Conservation (phyloP, 2,113 vertebrate species). For the Cnemophilus loriae region DNA sequence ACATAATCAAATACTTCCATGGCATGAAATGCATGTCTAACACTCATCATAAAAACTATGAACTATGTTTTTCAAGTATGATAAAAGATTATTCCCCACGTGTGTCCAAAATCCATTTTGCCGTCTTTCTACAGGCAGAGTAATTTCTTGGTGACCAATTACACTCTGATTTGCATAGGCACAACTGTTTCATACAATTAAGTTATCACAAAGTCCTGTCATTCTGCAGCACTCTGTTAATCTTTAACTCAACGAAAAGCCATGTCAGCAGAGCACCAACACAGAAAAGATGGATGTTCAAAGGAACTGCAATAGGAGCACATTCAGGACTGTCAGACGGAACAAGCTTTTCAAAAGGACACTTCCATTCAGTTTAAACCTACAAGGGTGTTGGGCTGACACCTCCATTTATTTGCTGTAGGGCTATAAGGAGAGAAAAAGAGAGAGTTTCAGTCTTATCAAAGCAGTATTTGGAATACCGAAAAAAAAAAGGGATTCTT, state of each 20-base stretch:
- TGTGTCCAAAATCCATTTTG: conserved; percentile 37
- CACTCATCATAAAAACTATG: conserved; percentile 40
- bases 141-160: conserved; percentile 36
- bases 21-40: conserved; percentile 46
- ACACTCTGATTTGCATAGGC: conserved; percentile 36
- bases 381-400: conserved; percentile 68
- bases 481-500: background rate
- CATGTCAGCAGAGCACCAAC: conserved; percentile 69
- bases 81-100: conserved; percentile 41
- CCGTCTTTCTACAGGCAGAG: background rate
- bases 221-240: conserved; percentile 61
- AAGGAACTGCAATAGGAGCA: conserved; percentile 64
- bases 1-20: conserved; percentile 56
- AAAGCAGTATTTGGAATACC: conserved; percentile 45
- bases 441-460: conserved; percentile 39
- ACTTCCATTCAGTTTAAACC: conserved; percentile 75
- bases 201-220: conserved; percentile 55
- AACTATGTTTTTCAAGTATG: conserved; percentile 47
- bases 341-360: conserved; percentile 73
- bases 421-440: conserved; percentile 35
- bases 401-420: conserved; percentile 70
- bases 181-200: conserved; percentile 34
- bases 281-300: conserved; percentile 53
- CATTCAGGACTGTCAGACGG: conserved; percentile 69
- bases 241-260: conserved; percentile 72